These are phyloP conservation scores for Rapana venosa DNA, from an alignment of 2,888 invertebrate species.

Conservation along the genomic window DNA sequence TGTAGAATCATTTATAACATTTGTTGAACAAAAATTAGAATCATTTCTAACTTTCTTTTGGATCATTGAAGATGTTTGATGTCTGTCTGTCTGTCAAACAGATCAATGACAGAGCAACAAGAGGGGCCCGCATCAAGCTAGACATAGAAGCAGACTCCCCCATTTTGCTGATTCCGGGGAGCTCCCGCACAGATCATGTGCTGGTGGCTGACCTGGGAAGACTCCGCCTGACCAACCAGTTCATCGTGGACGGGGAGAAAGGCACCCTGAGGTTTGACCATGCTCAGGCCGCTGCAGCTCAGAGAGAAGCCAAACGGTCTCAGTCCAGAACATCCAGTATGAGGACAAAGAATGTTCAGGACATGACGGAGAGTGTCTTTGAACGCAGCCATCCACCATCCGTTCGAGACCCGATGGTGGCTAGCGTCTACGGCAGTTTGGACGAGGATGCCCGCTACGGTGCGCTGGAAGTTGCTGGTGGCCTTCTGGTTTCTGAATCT, in stretches of 20 bases:
- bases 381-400: slow-evolving; percentile 59
- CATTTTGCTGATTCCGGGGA: slow-evolving; percentile 91
- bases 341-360: neutral
- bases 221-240: slow-evolving; percentile 87
- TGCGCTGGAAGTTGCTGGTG: slow-evolving; percentile 43
- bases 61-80: neutral
- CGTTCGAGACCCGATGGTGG: slow-evolving; percentile 68
- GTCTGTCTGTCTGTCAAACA: slow-evolving; percentile 49
- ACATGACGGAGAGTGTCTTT: slow-evolving; percentile 65
- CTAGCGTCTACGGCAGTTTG: slow-evolving; percentile 74
- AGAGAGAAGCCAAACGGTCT: neutral
- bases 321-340: neutral
- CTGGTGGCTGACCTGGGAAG: slow-evolving; percentile 90
- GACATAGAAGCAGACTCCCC: slow-evolving; percentile 87
- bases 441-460: slow-evolving; percentile 67
- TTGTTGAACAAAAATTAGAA: too few relatives aligned
- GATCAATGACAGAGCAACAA: slow-evolving; percentile 73
- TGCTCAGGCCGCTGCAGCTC: neutral
- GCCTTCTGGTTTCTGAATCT: slow-evolving; percentile 25
- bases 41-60: too few relatives aligned
- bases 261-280: slow-evolving; percentile 35
- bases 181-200: slow-evolving; percentile 87
- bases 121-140: slow-evolving; percentile 81
- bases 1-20: too few relatives aligned
- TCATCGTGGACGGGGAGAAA: slow-evolving; percentile 79